phyloP scores from a whole-genome alignment of 2,797 vertebrate species.

The Phalloptychus januarius region DNA sequence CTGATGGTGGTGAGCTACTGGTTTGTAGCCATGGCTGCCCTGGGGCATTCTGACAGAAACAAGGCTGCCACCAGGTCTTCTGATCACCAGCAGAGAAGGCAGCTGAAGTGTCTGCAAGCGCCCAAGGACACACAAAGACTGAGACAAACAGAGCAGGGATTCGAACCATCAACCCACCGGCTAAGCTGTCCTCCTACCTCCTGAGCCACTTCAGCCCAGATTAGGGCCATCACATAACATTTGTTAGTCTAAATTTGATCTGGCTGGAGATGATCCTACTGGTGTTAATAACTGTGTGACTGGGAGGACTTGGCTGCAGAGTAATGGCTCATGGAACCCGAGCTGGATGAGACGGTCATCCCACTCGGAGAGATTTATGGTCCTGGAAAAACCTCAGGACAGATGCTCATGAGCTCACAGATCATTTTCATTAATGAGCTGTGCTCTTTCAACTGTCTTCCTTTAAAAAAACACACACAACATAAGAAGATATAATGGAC shows the following conservation, averaged over 20 bases:
- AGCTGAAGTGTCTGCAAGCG: not conserved
- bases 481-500: not conserved
- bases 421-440: constrained; percentile 60
- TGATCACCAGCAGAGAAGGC: not conserved
- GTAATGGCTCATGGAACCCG: constrained; percentile 13
- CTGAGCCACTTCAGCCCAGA: not conserved
- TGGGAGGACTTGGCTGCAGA: not conserved
- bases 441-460: not conserved
- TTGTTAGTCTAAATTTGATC: not conserved
- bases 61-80: not conserved
- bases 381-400: constrained; percentile 36
- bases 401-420: constrained; percentile 54
- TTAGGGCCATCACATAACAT: not conserved
- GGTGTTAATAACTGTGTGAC: not conserved
- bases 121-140: not conserved
- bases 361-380: not conserved
- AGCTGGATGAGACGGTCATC: constrained; percentile 6
- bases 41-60: not conserved
- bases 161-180: not conserved
- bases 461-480: too few species aligned
- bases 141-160: not conserved
- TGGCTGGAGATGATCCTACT: not conserved
- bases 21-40: not conserved
- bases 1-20: not conserved
- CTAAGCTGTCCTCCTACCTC: not conserved